Conservation (phyloP, 2,113 vertebrate genomes). For the Ifrita kowaldi region DNA sequence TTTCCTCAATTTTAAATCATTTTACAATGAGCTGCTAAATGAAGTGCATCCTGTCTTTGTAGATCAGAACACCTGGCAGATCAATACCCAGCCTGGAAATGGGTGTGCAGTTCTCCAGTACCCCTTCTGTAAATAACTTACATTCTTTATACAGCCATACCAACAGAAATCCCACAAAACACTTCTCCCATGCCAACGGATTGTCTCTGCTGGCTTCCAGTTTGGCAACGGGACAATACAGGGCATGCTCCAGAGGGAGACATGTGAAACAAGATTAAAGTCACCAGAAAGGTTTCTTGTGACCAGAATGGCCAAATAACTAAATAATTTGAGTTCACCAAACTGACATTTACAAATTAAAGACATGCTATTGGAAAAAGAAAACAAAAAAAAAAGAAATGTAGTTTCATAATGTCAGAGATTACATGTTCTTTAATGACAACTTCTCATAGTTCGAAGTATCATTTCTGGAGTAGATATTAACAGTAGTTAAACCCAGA, state of each 20-base stretch:
- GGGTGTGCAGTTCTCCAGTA: background rate
- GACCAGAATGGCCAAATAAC: background rate
- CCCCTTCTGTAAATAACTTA: background rate
- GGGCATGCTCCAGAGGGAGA: background rate
- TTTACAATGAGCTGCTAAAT: background rate
- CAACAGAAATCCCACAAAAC: background rate
- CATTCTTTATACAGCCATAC: fast-evolving
- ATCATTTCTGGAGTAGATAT: background rate
- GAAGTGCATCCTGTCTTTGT: background rate
- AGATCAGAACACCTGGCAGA: background rate
- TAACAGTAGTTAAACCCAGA: background rate
- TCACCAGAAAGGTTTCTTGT: background rate
- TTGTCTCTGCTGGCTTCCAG: background rate
- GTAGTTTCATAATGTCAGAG: background rate
- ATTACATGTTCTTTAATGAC: background rate
- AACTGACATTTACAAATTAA: background rate
- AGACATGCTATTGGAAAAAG: background rate
- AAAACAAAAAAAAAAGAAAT: background rate
- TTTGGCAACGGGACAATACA: background rate
- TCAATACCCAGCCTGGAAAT: background rate
- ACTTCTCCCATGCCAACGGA: fast-evolving
- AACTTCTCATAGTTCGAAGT: background rate
- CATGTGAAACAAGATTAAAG: background rate
- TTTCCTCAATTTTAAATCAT: background rate
- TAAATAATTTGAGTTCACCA: background rate